Evolutionary conservation across 35 echinoderm and acorn worm species (phyloP).

Genomic region (Heliocidaris tuberculata): DNA sequence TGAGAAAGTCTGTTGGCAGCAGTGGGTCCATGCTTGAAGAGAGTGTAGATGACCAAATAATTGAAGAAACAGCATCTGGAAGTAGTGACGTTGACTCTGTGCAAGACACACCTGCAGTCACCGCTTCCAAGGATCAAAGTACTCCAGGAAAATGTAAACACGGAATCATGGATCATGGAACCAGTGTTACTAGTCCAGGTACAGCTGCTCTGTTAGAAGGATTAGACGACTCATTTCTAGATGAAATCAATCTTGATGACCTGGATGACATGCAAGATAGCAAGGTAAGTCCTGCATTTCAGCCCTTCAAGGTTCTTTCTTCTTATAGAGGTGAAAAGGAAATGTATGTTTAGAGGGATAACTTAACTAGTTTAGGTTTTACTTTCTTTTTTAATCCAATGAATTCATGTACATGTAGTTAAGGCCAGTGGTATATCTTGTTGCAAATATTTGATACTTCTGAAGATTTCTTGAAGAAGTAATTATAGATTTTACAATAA

Average conservation of each 20-base stretch:
- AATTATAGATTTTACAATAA: too few relatives aligned
- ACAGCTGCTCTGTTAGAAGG: slow-evolving; percentile 60
- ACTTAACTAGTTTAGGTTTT: background rate
- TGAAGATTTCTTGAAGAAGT: background rate
- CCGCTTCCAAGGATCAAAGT: background rate
- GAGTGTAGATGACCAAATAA: background rate
- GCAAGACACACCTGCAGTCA: background rate
- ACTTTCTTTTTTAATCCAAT: background rate
- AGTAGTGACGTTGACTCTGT: background rate
- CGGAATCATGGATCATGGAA: background rate
- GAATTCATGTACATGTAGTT: background rate
- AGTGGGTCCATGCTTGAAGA: background rate
- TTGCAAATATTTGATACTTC: background rate
- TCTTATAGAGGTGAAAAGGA: background rate
- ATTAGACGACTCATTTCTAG: slow-evolving; percentile 54
- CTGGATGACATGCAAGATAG: background rate
- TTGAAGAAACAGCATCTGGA: background rate
- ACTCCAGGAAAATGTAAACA: background rate
- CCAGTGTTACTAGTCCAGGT: slow-evolving; percentile 7
- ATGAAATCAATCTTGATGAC: slow-evolving; percentile 32
- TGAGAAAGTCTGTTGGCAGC: background rate
- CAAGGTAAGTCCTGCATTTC: background rate
- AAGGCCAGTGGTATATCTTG: background rate
- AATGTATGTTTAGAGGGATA: background rate
- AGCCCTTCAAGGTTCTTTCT: background rate